A percentile compares a stretch with the other conserved stretches of the same genome.
Conservation (phyloP, 2,113 vertebrate genomes). For the Caranx ignobilis region DNA sequence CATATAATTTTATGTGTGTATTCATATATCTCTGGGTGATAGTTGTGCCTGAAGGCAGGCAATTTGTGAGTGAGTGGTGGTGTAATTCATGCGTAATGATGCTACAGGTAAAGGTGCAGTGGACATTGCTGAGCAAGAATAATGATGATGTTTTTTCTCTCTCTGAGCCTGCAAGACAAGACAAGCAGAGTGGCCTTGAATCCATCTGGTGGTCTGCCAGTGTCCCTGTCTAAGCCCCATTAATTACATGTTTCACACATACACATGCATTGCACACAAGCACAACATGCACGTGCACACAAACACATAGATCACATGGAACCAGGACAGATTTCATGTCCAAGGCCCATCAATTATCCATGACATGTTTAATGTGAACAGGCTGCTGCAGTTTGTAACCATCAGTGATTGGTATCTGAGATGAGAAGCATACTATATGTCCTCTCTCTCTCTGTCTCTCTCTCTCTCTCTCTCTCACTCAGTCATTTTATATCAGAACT, state of each 20-base stretch:
- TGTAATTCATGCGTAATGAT: conserved; percentile 8
- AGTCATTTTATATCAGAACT: conserved; percentile 42
- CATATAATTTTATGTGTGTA: background rate
- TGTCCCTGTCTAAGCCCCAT: conserved; percentile 48
- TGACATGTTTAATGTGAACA: conserved; percentile 66
- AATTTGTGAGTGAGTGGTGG: conserved; percentile 3
- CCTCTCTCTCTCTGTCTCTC: background rate
- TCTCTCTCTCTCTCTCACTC: background rate
- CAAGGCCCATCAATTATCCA: conserved; percentile 68
- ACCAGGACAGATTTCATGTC: conserved; percentile 49
- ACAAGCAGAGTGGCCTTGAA: conserved; percentile 33
- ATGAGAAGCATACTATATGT: conserved; percentile 45
- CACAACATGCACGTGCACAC: conserved; percentile 10
- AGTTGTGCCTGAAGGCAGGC: background rate
- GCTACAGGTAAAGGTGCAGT: conserved; percentile 41
- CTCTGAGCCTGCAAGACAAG: conserved; percentile 12
- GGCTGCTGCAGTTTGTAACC: conserved; percentile 57
- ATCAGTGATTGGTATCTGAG: conserved; percentile 54
- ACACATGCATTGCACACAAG: background rate
- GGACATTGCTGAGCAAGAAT: conserved; percentile 26
- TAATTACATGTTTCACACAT: conserved; percentile 14
- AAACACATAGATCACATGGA: conserved; percentile 23
- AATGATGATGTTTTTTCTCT: conserved; percentile 1
- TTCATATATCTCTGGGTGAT: background rate
- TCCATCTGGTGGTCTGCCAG: conserved; percentile 59